Evolutionary conservation across 2,113 vertebrate species (phyloP).

Genomic region (Amphilophus citrinellus): DNA sequence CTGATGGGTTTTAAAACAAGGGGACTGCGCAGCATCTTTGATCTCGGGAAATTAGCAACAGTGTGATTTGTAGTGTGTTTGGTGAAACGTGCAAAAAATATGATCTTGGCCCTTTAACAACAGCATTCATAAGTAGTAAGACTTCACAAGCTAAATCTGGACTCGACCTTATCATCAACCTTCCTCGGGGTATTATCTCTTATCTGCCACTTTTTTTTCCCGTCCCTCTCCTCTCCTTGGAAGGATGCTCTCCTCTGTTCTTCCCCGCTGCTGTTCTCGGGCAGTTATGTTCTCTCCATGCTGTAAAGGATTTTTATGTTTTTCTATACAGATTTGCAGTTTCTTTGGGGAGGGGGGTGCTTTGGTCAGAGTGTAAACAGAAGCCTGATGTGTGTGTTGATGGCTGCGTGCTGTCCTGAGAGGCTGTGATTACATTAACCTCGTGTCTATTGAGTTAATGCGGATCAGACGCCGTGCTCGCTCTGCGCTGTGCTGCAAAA

Average conservation of each 20-base stretch:
- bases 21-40: no score
- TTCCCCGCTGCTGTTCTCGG: not conserved
- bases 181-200: not conserved
- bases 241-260: not conserved
- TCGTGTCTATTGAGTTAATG: constrained; percentile 45
- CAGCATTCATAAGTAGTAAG: not conserved
- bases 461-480: not conserved
- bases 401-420: not conserved
- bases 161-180: not conserved
- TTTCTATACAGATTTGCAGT: not conserved
- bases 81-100: not conserved
- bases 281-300: not conserved
- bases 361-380: not conserved
- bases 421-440: constrained; percentile 51
- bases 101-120: rapidly evolving
- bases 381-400: not conserved
- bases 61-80: not conserved
- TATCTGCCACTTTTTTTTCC: constrained; percentile 3
- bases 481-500: constrained; percentile 3
- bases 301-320: not conserved
- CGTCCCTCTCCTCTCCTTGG: not conserved
- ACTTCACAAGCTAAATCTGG: not conserved
- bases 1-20: no score
- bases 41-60: not conserved
- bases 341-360: not conserved